Base-by-base conservation (phyloP, 2,797 vertebrate species). In the Lithobates pipiens region DNA sequence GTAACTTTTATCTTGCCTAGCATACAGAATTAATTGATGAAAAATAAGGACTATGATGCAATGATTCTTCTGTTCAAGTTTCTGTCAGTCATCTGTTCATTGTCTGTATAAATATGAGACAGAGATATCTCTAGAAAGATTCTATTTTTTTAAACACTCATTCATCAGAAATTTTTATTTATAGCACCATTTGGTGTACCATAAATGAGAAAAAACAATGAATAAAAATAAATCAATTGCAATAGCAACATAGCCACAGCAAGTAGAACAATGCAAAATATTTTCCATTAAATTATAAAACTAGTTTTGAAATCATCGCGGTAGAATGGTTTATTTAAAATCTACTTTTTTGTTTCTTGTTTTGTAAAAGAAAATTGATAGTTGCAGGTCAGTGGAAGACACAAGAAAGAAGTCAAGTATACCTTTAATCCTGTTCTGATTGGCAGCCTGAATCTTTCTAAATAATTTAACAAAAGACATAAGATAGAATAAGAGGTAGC, bases 381-480 rank as follows among this genome's bases (percentile, higher is more conserved):
- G 89, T 92, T 90, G 91, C 92, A 91, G 90, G 90, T 88, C 89
- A 91, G 94, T 89, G 89, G 93, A 93, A 95, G 93, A 92, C 94
- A 93, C 93, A 89, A 89, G 90, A 88, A 94, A 94, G 61, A 54
- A 81, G 65, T 36, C 73, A 78, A 76, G 5, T 9, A 81, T 2
- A 29, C 85, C 93, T 95, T 94, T 94, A 93, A 94, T 93, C 91
- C 90, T 88, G 27, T 23, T 29, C 90, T 91, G 91, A 93, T 61
- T 91, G 91, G 90, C 94, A 95, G 92, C 85, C 89, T 89, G 84
- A 77, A 89, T 90, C 92, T 74, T 87, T 90, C 86, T 95, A 93
- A 94, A 94, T 95, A 94, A 95, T 94, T 93, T 94, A 93, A 95
- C 93, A 94, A 93, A 95, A 92, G 93, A 90, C 76, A 90, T 90